Conservation (phyloP, 2,888 invertebrate genomes). For the Synanthedon tipuliformis region DNA sequence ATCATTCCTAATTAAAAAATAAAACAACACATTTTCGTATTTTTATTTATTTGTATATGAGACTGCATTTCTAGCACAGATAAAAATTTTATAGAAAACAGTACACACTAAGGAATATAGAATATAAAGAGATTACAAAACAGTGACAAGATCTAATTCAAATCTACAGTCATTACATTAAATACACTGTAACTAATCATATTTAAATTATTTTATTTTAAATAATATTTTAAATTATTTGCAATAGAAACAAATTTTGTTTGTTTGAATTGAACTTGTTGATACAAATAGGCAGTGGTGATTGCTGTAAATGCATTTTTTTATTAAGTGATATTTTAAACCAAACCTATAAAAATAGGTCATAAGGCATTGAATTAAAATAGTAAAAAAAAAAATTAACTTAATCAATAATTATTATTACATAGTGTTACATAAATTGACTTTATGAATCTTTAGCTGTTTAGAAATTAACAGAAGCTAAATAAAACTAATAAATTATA, state of each 20-base stretch:
- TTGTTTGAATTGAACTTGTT: too few relatives aligned
- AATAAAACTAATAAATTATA: too few relatives aligned
- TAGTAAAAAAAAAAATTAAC: too few relatives aligned
- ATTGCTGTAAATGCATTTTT: background rate
- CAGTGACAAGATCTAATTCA: conserved; percentile 41
- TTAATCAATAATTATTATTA: too few relatives aligned
- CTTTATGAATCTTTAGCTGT: too few relatives aligned
- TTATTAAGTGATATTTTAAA: background rate
- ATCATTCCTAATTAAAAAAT: conserved; percentile 14
- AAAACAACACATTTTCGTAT: conserved; percentile 17
- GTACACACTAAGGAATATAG: conserved; percentile 56
- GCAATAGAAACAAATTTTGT: too few relatives aligned
- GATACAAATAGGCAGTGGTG: too few relatives aligned
- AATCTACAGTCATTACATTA: conserved; percentile 8
- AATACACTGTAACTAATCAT: conserved; percentile 6
- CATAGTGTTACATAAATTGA: too few relatives aligned
- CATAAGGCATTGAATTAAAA: background rate
- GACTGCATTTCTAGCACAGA: conserved; percentile 56
- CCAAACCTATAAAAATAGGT: background rate
- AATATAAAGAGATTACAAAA: conserved; percentile 54
- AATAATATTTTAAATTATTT: too few relatives aligned
- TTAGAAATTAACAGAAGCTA: too few relatives aligned
- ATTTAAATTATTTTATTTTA: conserved; percentile 1
- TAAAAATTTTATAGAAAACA: conserved; percentile 55
- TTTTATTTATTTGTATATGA: conserved; percentile 39